A percentile compares a stretch with the other conserved stretches of the same genome.
These are phyloP conservation scores for Entomobrya proxima DNA, from an alignment of 2,888 invertebrate genomes.

Conservation along the genomic window DNA sequence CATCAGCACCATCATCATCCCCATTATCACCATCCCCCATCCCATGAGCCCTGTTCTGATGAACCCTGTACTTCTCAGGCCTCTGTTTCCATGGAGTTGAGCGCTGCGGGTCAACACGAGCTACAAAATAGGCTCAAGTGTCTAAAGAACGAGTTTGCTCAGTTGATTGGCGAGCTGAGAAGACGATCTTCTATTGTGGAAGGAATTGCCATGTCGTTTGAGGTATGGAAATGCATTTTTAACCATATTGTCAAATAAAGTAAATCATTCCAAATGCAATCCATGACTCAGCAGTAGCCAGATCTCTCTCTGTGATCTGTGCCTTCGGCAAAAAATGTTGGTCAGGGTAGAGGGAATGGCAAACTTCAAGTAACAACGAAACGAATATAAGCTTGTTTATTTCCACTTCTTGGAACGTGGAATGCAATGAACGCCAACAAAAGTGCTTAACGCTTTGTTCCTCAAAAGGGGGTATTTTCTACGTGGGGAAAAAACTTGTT, in stretches of 20 bases:
- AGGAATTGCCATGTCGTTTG: slow-evolving; percentile 74
- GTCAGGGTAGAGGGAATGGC: too few species aligned
- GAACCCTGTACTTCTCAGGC: slow-evolving; percentile 25
- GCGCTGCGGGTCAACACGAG: slow-evolving; percentile 69
- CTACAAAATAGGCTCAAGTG: slow-evolving; percentile 76
- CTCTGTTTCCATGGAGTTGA: slow-evolving; percentile 16
- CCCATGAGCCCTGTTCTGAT: not conserved
- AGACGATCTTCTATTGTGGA: slow-evolving; percentile 77
- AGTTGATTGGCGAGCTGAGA: slow-evolving; percentile 77
- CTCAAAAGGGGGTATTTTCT: too few species aligned
- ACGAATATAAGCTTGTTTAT: too few species aligned
- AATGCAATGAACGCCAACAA: too few species aligned
- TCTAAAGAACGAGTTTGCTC: slow-evolving; percentile 78
- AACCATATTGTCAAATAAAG: too few species aligned
- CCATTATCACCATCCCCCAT: not conserved
- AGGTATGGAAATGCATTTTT: slow-evolving; percentile 69
- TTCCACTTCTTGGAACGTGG: too few species aligned
- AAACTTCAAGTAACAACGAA: too few species aligned
- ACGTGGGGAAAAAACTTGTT: not conserved
- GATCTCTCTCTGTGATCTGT: too few species aligned
- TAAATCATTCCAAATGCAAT: too few species aligned
- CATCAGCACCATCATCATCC: not conserved
- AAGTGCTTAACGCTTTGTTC: too few species aligned
- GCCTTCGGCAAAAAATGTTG: too few species aligned
- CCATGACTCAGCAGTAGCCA: too few species aligned